Evolutionary conservation across 2,888 invertebrate genomes (phyloP), one percentile per base, ranked within the genome.

Genomic region (Lasioglossum malachurum): DNA sequence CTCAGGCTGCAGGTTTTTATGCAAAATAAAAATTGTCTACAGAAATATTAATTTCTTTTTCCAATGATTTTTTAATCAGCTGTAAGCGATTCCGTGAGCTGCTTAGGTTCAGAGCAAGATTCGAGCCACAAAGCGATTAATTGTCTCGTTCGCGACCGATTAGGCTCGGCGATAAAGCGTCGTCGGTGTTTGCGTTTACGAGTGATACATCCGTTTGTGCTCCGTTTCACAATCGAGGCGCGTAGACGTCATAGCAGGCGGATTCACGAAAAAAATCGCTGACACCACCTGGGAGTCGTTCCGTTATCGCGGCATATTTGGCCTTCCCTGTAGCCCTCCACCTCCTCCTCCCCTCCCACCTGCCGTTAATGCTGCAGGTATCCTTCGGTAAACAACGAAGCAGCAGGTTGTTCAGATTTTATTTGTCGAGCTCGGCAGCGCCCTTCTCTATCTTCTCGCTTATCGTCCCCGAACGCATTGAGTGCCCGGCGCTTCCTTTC

Each of bases 351-450:
- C 78, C 84, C 87, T 80, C 78, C 83, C 85, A 86, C 87, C 82
- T 79, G 77, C 83, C 75, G 84, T 91, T 91, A 92, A 92, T 91
- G 88, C 88, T 83, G 87, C 89, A 92, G 92, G 92, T 94, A 94
- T 94, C 92, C 93, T 93, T 94, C 91, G 93, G 92, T 92, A 94
- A 94, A 94, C 94, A 94, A 93, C 92, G 93, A 88, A 92, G 91
- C 94, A 93, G 94, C 94, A 93, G 94, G 93, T 94, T 95, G 94
- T 94, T 94, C 93, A 91, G 94, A 94, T 95, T 95, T 95, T 94
- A 94, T 95, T 94, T 95, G 94, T 93, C 92, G 91, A 93, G 93
- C 91, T 91, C 92, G 93, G 90, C 91, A 89, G 91, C 88, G 87
- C 87, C 88, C 90, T 91, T 84, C 87, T 74, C 84, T 87, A 49